Base-by-base conservation (phyloP, 2,888 invertebrate species). In the Ligdia adustata region DNA sequence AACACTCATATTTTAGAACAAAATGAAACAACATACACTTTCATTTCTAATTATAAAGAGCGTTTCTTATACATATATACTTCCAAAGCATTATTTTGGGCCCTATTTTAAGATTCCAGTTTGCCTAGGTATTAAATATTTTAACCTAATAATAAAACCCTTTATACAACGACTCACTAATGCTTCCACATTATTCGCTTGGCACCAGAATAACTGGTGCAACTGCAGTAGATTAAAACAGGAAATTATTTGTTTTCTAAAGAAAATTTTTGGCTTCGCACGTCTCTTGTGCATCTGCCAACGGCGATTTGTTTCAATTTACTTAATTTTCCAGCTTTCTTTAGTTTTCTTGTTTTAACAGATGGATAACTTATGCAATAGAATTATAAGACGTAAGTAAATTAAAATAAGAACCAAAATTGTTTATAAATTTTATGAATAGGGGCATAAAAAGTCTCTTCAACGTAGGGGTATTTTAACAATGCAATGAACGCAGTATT, bases 251-350 rank as follows among this genome's bases (percentile, higher is more conserved):
- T 24, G 35, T 35, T 15, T 24, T n/a, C 31, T 13, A 24, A 26
- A 3, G 1, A 32, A 24, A 2, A 35, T 22, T 26, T n/a, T 35
- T 35, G 35, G 24, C 15, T 12, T 34, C 22, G 9, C 3, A 9
- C 14, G 26, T 26, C 15, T 26, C 15, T 24, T 35, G 35, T 14
- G 13, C 13, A 13, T 24, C 14, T 13, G 15, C 35, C 24, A 35
- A 13, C 14, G 9, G 12, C 24, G 26, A 26, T 26, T 35, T 34
- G 5, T 24, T 12, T 24, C 13, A 35, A 35, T 9, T 15, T 24
- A 6, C 4, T 20, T n/a, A 7, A 7, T 20, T 16, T 16, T n/a
- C n/a, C n/a, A n/a, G n/a, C n/a, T n/a, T n/a, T n/a, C 12, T 33
- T 33, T 12, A 6, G 18, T 33, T 33, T 11, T 33, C 18, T 4